Conservation (phyloP, 2,113 vertebrate genomes). For the Patagioenas fasciata region DNA sequence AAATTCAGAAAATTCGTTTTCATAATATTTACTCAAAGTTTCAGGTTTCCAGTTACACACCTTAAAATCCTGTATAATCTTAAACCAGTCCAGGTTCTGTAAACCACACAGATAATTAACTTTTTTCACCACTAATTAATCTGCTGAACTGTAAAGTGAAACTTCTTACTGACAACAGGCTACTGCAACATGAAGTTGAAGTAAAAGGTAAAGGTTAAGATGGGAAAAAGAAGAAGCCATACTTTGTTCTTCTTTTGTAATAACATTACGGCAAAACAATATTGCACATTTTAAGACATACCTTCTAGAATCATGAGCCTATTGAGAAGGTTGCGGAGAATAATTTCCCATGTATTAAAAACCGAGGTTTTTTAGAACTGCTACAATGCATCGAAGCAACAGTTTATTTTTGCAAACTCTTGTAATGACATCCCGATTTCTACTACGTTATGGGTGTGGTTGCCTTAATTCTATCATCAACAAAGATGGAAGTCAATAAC, state of each 20-base stretch:
- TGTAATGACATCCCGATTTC: background rate
- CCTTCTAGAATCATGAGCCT: background rate
- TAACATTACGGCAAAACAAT: background rate
- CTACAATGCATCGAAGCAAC: background rate
- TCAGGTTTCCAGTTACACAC: background rate
- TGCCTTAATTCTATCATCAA: background rate
- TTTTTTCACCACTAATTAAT: background rate
- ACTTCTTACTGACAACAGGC: background rate
- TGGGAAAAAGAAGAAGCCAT: background rate
- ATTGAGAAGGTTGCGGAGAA: background rate
- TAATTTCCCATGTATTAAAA: background rate
- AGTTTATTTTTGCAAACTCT: background rate
- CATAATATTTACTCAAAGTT: background rate
- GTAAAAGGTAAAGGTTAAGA: background rate
- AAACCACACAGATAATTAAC: background rate
- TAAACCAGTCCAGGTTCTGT: background rate
- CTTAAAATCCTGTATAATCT: background rate
- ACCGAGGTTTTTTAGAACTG: background rate
- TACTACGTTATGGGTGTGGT: background rate
- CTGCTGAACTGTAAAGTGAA: background rate
- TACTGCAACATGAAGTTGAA: background rate
- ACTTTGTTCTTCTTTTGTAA: background rate
- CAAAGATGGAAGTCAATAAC: background rate
- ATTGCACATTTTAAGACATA: background rate
- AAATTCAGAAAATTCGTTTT: conserved; percentile 33